Conservation (phyloP, 2,113 vertebrate species). For the Pelmatolapia mariae region DNA sequence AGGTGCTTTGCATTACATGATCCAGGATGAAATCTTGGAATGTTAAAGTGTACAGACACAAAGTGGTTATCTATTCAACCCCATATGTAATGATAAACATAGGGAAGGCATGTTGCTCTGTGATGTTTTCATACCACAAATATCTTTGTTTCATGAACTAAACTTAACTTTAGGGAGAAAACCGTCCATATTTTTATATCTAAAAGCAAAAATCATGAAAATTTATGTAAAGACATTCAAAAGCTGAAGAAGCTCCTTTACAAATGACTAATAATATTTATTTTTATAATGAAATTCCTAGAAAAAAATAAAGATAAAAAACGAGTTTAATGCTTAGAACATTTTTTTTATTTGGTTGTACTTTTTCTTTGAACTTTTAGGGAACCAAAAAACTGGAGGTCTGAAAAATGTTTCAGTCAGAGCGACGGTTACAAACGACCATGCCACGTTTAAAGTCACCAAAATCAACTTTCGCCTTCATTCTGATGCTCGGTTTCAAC, state of each 20-base stretch:
- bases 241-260: not conserved
- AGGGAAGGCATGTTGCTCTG: not conserved
- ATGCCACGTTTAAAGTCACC: not conserved
- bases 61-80: not conserved
- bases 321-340: not conserved
- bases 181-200: accelerated
- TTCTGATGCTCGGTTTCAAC: not conserved
- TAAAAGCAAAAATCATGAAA: not conserved
- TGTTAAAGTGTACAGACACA: not conserved
- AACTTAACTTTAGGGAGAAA: accelerated
- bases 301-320: accelerated
- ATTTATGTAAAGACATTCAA: not conserved
- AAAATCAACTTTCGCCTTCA: not conserved
- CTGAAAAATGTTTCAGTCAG: not conserved
- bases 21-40: not conserved
- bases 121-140: not conserved
- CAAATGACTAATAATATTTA: not conserved
- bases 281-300: not conserved
- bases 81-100: accelerated
- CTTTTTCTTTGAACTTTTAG: not conserved
- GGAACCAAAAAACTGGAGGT: not conserved
- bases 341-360: not conserved
- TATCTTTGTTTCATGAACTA: not conserved
- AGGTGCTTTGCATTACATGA: not conserved
- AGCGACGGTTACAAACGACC: not conserved